phyloP scores from a whole-genome alignment of 2,888 invertebrate species.

The Tryphoninae sp. region DNA sequence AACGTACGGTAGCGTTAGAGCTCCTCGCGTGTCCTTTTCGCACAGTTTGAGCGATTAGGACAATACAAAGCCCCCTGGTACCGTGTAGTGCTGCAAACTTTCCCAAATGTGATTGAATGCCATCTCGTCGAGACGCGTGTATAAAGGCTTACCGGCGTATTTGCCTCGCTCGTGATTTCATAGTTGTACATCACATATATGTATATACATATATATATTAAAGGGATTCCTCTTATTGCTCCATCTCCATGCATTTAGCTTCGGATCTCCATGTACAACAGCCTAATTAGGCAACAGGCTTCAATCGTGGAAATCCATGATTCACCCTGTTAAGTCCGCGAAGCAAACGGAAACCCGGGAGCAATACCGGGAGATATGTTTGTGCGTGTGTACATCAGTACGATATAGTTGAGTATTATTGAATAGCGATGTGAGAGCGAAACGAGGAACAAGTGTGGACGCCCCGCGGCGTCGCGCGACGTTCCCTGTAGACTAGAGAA shows the following conservation, averaged over 20 bases:
- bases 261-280: slow-evolving; percentile 67
- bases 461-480: slow-evolving; percentile 72
- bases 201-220: not conserved
- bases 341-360: slow-evolving; percentile 66
- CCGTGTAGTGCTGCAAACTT: slow-evolving; percentile 34
- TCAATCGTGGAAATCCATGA: slow-evolving; percentile 21
- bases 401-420: slow-evolving; percentile 30
- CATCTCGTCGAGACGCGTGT: slow-evolving; percentile 2
- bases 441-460: slow-evolving; percentile 73
- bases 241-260: slow-evolving; percentile 21
- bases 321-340: slow-evolving; percentile 71
- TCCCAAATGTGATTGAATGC: slow-evolving; percentile 43
- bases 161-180: slow-evolving; percentile 4
- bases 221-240: slow-evolving; percentile 2
- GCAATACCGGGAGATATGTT: not conserved
- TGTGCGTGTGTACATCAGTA: slow-evolving; percentile 1
- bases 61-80: slow-evolving; percentile 26
- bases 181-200: not conserved
- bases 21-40: slow-evolving; percentile 6
- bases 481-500: slow-evolving; percentile 45
- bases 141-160: slow-evolving; percentile 7
- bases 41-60: slow-evolving; percentile 1
- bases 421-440: slow-evolving; percentile 55
- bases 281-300: slow-evolving; percentile 75
- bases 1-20: not conserved